Evolutionary conservation across 2,888 invertebrate genomes (phyloP).

Genomic region (Ligdia adustata): DNA sequence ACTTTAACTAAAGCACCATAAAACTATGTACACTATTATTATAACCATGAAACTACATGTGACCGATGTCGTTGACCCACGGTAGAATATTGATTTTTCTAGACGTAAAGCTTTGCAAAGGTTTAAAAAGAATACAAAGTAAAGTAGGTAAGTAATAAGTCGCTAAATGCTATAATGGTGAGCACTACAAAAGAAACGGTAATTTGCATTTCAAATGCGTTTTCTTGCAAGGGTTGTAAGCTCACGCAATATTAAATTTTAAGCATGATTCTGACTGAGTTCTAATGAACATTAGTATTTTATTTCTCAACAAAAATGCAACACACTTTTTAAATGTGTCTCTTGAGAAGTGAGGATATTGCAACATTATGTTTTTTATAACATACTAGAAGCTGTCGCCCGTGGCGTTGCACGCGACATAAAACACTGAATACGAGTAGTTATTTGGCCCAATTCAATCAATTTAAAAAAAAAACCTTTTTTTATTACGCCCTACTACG

Average conservation of each 20-base stretch:
- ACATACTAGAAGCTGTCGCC: no score
- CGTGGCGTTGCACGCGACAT: no score
- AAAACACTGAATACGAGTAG: no score
- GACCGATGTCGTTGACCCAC: constrained; percentile 54
- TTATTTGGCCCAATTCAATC: no score
- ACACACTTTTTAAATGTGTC: no score
- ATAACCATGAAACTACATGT: constrained; percentile 43
- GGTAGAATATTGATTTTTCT: constrained; percentile 63
- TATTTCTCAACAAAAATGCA: no score
- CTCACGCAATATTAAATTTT: constrained; percentile 2
- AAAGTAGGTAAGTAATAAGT: constrained; percentile 11
- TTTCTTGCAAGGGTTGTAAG: background rate
- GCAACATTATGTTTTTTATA: no score
- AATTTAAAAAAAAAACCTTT: no score
- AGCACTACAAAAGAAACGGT: background rate
- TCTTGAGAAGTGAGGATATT: no score
- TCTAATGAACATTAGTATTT: no score
- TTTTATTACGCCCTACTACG: no score
- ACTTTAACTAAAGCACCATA: background rate
- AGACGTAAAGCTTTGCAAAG: constrained; percentile 35
- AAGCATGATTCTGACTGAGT: no score
- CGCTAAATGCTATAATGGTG: constrained; percentile 22
- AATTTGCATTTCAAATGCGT: constrained; percentile 15
- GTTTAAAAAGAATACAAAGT: constrained; percentile 15
- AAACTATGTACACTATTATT: constrained; percentile 23